Evolutionary conservation across 2,888 invertebrate genomes (phyloP).

Genomic region (Aromia moschata): DNA sequence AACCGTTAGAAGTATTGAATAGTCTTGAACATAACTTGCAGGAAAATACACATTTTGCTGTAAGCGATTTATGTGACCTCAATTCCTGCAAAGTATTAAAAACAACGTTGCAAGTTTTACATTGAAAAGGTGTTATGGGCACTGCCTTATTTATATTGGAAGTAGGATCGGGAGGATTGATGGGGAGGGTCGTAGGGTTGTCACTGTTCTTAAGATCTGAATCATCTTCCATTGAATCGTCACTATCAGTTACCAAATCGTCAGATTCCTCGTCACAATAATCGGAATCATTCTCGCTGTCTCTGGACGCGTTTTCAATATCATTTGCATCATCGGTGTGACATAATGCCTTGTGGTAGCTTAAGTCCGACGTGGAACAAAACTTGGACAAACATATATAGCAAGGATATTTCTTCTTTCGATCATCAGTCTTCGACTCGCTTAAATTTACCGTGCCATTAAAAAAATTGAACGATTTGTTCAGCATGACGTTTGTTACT

Average conservation of each 20-base stretch:
- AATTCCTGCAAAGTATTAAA: not conserved
- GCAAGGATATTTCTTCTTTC: conserved; percentile 12
- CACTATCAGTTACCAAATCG: not conserved
- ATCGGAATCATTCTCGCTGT: conserved; percentile 9
- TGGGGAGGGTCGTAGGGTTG: not conserved
- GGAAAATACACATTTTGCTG: conserved; percentile 2
- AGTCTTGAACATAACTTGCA: conserved; percentile 3
- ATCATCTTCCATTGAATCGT: not conserved
- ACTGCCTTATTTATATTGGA: not conserved
- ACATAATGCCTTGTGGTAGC: not conserved
- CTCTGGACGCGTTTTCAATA: not conserved
- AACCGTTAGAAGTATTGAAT: not conserved
- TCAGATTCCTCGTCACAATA: conserved; percentile 4
- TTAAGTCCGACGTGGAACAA: not conserved
- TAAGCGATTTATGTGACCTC: not conserved
- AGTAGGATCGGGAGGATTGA: not conserved
- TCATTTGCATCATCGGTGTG: not conserved
- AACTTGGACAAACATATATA: conserved; percentile 17
- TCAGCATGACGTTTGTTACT: not conserved
- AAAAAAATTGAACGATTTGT: not conserved
- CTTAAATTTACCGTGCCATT: not conserved
- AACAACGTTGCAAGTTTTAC: not conserved
- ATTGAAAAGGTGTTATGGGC: not conserved
- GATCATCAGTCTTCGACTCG: not conserved
- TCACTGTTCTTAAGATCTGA: not conserved